Evolutionary conservation across 2,797 vertebrate species (phyloP).

Genomic region (Protosalanx chinensis): DNA sequence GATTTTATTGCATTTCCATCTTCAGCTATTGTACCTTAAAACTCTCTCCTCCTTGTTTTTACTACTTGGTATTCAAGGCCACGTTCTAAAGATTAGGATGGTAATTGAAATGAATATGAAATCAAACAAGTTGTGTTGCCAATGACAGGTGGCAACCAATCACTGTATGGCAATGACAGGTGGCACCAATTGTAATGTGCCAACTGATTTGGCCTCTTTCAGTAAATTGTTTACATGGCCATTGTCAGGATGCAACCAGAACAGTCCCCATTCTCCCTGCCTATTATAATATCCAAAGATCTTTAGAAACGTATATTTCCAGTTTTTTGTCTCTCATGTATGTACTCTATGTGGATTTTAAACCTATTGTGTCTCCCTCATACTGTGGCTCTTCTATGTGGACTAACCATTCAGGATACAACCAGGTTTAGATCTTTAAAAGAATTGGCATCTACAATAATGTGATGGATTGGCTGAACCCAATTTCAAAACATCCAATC

Average conservation of each 20-base stretch:
- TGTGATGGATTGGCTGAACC: conserved; percentile 4
- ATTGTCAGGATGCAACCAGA: conserved; percentile 33
- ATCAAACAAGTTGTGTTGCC: conserved; percentile 47
- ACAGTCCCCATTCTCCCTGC: conserved; percentile 1
- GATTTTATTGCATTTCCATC: background rate
- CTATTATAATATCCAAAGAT: conserved; percentile 1
- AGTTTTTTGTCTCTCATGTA: too few species aligned
- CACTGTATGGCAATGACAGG: conserved; percentile 53
- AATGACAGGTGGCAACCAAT: conserved; percentile 52
- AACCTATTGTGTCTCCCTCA: background rate
- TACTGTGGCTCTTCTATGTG: background rate
- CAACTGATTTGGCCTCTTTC: conserved; percentile 50
- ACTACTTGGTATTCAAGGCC: conserved; percentile 45
- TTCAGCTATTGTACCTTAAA: background rate
- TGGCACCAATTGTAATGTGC: conserved; percentile 45
- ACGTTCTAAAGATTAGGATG: conserved; percentile 28
- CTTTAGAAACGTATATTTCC: too few species aligned
- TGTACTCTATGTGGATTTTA: background rate
- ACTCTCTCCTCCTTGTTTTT: conserved; percentile 19
- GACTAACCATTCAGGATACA: background rate
- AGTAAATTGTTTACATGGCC: conserved; percentile 41
- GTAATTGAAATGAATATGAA: conserved; percentile 43
- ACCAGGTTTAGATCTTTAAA: background rate
- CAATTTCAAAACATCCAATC: conserved; percentile 11
- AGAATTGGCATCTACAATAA: background rate